A percentile compares a stretch with the other conserved stretches of the same genome.
These are phyloP conservation scores for Leucophenga maculata DNA, from an alignment of 2,888 invertebrate species.

Conservation along the genomic window DNA sequence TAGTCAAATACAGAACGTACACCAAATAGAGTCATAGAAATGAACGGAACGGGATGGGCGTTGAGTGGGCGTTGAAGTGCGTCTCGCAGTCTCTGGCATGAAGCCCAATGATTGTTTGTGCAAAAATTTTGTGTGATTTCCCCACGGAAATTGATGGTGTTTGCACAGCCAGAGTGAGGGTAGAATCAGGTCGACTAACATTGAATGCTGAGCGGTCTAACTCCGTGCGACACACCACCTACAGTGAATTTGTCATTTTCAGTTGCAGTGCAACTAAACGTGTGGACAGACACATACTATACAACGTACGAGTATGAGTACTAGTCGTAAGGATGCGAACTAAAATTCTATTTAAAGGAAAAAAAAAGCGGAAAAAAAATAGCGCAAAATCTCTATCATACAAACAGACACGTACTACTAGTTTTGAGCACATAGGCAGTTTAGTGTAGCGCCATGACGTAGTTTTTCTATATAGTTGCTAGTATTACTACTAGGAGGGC, in stretches of 20 bases:
- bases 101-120: constrained; percentile 50
- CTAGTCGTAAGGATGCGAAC: too few relatives aligned
- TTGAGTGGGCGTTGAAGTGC: neutral
- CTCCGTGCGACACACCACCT: constrained; percentile 50
- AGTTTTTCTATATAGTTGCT: too few relatives aligned
- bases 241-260: constrained; percentile 65
- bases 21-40: neutral
- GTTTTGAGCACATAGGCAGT: neutral
- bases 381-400: neutral
- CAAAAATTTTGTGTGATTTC: constrained; percentile 65
- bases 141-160: constrained; percentile 65
- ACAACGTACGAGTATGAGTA: too few relatives aligned
- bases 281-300: constrained; percentile 54
- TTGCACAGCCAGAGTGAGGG: constrained; percentile 55
- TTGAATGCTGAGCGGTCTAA: neutral
- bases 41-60: too few relatives aligned
- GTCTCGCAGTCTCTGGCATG: too few relatives aligned
- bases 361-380: neutral
- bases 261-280: constrained; percentile 52
- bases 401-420: neutral
- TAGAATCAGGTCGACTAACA: constrained; percentile 19
- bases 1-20: constrained; percentile 15
- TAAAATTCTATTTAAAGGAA: too few relatives aligned
- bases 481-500: too few relatives aligned
- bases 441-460: neutral